Evolutionary conservation across 1,140 invertebrate species (phyloP).

Genomic region (Alviniconcha marisindica): DNA sequence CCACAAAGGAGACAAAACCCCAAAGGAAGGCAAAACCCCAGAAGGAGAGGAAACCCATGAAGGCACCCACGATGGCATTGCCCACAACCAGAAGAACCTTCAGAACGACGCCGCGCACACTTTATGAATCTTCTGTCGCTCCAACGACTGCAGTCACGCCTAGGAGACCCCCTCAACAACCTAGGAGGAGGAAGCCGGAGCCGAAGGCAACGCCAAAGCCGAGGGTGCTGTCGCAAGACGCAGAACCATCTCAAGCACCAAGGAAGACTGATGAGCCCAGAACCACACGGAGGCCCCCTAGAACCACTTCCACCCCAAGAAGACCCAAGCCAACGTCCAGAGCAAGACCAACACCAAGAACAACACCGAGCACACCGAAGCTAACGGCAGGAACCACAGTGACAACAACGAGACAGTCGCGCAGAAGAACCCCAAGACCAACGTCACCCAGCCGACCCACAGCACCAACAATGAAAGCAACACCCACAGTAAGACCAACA

Average conservation of each 20-base stretch:
- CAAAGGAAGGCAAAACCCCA: not conserved
- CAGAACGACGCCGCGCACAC: no score
- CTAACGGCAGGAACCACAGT: no score
- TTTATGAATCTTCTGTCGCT: no score
- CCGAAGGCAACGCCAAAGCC: not conserved
- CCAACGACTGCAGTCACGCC: not conserved
- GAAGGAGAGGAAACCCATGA: not conserved
- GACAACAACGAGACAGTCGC: no score
- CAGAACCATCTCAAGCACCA: not conserved
- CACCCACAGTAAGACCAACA: not conserved
- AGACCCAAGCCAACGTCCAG: not conserved
- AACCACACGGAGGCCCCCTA: no score
- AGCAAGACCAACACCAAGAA: not conserved
- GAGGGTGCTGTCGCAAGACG: not conserved
- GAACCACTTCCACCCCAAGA: no score
- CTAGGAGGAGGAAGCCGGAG: not conserved
- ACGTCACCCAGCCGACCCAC: no score
- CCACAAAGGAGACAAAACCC: not conserved
- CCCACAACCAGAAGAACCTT: not conserved
- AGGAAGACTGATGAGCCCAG: no score
- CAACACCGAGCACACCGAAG: no score
- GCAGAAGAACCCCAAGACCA: no score
- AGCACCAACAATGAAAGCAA: not conserved
- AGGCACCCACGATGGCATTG: not conserved
- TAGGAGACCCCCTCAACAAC: not conserved